Evolutionary conservation across 2,797 vertebrate species (phyloP).

Genomic region (Oreochromis grahami): DNA sequence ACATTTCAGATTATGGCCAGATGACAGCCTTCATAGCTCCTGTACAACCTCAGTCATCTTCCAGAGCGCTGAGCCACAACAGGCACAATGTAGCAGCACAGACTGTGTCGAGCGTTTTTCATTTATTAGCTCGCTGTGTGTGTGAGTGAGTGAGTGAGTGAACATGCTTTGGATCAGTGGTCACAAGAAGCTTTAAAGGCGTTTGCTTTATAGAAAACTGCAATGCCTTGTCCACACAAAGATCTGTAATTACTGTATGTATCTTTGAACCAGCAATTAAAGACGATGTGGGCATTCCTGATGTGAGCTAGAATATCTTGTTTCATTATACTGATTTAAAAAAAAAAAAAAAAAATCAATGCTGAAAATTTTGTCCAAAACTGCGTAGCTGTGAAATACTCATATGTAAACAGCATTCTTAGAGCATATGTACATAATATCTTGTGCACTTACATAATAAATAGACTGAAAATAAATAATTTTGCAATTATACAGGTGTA

Average conservation of each 20-base stretch:
- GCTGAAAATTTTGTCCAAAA: background rate
- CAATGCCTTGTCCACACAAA: background rate
- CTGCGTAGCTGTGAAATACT: background rate
- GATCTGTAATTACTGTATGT: background rate
- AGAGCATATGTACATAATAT: background rate
- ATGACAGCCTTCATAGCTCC: background rate
- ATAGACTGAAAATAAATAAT: background rate
- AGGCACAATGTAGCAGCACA: background rate
- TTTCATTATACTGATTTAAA: background rate
- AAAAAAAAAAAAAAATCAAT: no score
- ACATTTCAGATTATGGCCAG: background rate
- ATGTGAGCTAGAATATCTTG: background rate
- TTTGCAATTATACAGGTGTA: background rate
- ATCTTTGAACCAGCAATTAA: background rate
- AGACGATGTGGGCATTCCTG: background rate
- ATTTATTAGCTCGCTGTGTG: background rate
- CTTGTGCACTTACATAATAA: background rate
- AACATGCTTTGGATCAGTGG: background rate
- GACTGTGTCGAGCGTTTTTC: background rate
- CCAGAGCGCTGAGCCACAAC: background rate
- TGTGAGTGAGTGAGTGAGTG: background rate
- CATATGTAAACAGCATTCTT: background rate
- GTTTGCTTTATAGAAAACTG: background rate
- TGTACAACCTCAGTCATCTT: background rate
- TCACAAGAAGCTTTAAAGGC: background rate